Base-by-base conservation (phyloP, 2,888 invertebrate species). In the Folsomia manolachei region DNA sequence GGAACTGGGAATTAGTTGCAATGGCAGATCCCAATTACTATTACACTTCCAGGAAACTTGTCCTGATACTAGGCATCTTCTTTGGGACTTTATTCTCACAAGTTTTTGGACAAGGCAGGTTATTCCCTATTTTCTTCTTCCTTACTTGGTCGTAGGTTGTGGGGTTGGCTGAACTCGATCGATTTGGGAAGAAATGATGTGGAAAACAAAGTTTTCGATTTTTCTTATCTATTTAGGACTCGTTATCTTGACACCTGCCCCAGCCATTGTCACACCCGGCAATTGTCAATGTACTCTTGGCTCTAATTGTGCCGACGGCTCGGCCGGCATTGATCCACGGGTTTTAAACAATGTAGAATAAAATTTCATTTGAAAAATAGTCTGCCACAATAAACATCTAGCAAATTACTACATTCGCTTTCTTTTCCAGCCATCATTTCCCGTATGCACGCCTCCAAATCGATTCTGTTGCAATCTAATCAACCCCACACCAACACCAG, bases 381-480 rank as follows among this genome's bases (percentile, higher is more conserved):
- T 1, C 56, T 1, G 26, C 26, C n/a, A 52, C 25, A 19, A 52
- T 24, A 27, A 19, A 21, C 7, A 53, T 53, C 9, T 27, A 23
- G 1, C 25, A 24, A 53, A 69, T 52, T 56, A 62, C 27, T 27
- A 1, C n/a, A n/a, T 52, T 27, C 21, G 11, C 11, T n/a, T 27
- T 27, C 27, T 21, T 63, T 52, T 53, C 19, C 27, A 75, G 75
- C 64, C 53, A 18, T 26, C 14, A 1, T 39, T 65, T 18, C 68
- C 63, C 1, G 61, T 63, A 1, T 77, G 77, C 27, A 27, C 74
- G 2, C 18, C 64, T 2, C 74, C 74, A n/a, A 63, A 75, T 62
- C 26, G 67, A 1, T 73, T 71, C 27, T 77, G 77, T 26, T 77
- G 77, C 61, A 73, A 70, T 39, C 23, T 75, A 4, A 75, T 75